Conservation (phyloP, 2,888 invertebrate genomes). For the Rhopalosiphum nymphaeae region DNA sequence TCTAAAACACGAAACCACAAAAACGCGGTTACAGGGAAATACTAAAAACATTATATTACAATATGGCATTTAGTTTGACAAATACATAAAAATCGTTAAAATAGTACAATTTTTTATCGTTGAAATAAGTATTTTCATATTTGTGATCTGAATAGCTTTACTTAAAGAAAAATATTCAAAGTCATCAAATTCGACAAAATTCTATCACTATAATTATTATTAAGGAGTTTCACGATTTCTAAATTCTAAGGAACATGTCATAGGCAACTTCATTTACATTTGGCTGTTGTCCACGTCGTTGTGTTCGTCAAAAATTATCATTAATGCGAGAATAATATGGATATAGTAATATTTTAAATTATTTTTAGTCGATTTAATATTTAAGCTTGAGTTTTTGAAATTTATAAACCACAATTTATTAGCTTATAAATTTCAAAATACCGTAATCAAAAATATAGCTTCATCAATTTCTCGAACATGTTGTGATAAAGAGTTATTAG, state of each 20-base stretch:
- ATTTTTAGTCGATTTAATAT: neutral
- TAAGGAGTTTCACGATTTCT: neutral
- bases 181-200: neutral
- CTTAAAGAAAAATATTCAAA: neutral
- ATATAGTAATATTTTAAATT: neutral
- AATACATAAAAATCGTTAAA: neutral
- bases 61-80: neutral
- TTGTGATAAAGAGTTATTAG: neutral
- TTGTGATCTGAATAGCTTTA: no score
- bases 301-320: neutral
- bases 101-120: neutral
- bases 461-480: neutral
- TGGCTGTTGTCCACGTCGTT: neutral
- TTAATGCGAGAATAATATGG: neutral
- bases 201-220: neutral
- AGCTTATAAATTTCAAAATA: neutral
- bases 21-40: neutral
- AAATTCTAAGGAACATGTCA: neutral
- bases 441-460: neutral
- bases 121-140: neutral
- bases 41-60: neutral
- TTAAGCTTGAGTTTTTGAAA: neutral
- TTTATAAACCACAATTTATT: neutral
- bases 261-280: neutral
- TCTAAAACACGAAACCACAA: neutral